Conservation (phyloP, 2,888 invertebrate species). For the Andricus curvator region DNA sequence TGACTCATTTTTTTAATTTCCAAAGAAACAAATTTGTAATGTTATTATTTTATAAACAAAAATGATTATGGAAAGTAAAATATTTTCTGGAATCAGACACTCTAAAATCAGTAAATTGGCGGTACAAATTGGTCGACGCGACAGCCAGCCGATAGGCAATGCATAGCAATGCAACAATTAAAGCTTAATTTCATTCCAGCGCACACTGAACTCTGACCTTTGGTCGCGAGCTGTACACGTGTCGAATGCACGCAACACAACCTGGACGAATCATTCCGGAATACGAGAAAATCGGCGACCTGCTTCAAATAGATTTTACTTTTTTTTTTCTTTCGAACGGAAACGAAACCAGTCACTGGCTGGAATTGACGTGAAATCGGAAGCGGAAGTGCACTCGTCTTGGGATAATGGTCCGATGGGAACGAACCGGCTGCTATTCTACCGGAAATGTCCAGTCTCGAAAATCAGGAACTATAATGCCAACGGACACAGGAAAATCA, state of each 20-base stretch:
- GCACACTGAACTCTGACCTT: not conserved
- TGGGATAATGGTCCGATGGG: conserved; percentile 39
- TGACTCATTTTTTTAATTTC: too few relatives aligned
- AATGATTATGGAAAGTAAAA: not conserved
- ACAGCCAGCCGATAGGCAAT: conserved; percentile 26
- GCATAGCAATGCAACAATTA: conserved; percentile 45
- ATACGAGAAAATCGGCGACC: conserved; percentile 19
- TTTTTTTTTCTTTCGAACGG: conserved; percentile 7
- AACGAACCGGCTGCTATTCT: conserved; percentile 31
- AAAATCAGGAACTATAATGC: conserved; percentile 18
- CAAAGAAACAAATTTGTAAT: too few relatives aligned
- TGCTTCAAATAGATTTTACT: conserved; percentile 1
- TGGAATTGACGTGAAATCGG: conserved; percentile 37
- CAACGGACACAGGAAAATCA: not conserved
- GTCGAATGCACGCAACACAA: not conserved
- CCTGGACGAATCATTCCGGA: not conserved
- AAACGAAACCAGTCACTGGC: conserved; percentile 30
- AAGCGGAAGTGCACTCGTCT: conserved; percentile 30
- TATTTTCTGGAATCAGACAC: not conserved
- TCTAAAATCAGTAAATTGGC: conserved; percentile 18
- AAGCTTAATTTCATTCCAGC: conserved; percentile 32
- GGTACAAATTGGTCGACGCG: conserved; percentile 6
- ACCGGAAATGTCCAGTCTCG: conserved; percentile 32
- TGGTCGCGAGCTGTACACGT: not conserved
- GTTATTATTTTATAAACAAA: too few relatives aligned